phyloP scores from a whole-genome alignment of 1,140 invertebrate species.

The Grapholita molesta region DNA sequence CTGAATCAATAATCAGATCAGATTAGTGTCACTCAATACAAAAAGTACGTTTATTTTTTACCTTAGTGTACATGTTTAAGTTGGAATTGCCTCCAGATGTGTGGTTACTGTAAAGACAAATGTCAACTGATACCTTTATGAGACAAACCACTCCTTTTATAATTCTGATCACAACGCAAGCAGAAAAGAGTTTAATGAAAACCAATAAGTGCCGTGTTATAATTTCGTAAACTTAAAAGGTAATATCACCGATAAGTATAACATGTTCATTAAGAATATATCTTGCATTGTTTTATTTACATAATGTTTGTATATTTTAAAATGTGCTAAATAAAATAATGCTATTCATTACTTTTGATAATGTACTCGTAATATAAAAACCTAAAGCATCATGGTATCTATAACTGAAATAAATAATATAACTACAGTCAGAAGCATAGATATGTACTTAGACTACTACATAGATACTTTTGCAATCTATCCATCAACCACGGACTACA shows the following conservation, averaged over 20 bases:
- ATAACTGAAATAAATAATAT: too few relatives aligned
- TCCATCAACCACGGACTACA: too few relatives aligned
- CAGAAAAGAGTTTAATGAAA: not conserved
- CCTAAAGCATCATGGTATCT: too few relatives aligned
- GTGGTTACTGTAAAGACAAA: not conserved
- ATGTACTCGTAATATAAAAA: too few relatives aligned
- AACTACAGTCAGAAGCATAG: too few relatives aligned
- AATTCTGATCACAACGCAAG: not conserved
- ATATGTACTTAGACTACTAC: too few relatives aligned
- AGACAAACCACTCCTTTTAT: not conserved
- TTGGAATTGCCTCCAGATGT: not conserved
- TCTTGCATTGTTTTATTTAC: not conserved
- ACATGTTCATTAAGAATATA: not conserved
- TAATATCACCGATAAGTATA: not conserved
- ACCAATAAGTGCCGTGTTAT: not conserved
- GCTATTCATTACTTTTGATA: too few relatives aligned
- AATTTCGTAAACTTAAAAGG: not conserved
- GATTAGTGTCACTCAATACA: too few relatives aligned
- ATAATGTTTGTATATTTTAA: not conserved
- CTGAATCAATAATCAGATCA: too few relatives aligned
- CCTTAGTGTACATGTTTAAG: not conserved
- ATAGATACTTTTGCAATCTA: too few relatives aligned
- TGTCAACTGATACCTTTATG: not conserved
- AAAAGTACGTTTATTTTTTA: not conserved
- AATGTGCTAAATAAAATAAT: not conserved